Conservation (phyloP, 2,113 vertebrate genomes). For the Tragelaphus scriptus region DNA sequence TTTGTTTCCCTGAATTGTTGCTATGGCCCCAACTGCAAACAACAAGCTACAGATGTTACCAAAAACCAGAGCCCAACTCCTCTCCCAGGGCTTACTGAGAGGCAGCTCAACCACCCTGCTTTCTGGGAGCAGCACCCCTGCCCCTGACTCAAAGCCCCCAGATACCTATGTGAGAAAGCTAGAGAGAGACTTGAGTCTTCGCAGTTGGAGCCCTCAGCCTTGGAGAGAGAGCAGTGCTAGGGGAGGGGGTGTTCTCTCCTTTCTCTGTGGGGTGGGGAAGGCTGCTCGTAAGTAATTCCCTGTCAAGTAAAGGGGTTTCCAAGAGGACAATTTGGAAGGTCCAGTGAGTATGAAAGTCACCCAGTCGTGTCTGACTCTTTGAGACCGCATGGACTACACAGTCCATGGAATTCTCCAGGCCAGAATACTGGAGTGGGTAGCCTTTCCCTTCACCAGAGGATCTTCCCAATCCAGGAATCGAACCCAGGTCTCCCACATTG, state of each 20-base stretch:
- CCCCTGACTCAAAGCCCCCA: accelerated
- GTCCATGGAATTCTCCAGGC: not conserved
- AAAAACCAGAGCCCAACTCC: not conserved
- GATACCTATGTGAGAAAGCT: not conserved
- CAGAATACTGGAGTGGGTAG: not conserved
- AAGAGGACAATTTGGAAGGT: not conserved
- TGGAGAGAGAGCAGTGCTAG: not conserved
- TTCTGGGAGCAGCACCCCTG: too few relatives aligned
- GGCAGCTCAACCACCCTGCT: not conserved
- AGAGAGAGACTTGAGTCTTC: not conserved
- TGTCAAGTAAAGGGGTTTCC: not conserved
- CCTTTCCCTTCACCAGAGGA: not conserved
- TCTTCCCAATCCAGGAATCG: not conserved
- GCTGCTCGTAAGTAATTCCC: not conserved
- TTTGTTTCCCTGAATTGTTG: not conserved
- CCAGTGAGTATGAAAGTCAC: not conserved
- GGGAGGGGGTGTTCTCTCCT: not conserved
- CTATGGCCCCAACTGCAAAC: not conserved
- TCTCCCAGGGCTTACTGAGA: not conserved
- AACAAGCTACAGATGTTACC: not conserved
- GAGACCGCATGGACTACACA: not conserved
- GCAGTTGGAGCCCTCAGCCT: not conserved
- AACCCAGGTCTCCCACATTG: not conserved
- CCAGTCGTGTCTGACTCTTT: not conserved
- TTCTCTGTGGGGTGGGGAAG: not conserved